These are phyloP conservation scores for Drosophila tripunctata DNA, from an alignment of 2,888 invertebrate species.

Conservation along the genomic window DNA sequence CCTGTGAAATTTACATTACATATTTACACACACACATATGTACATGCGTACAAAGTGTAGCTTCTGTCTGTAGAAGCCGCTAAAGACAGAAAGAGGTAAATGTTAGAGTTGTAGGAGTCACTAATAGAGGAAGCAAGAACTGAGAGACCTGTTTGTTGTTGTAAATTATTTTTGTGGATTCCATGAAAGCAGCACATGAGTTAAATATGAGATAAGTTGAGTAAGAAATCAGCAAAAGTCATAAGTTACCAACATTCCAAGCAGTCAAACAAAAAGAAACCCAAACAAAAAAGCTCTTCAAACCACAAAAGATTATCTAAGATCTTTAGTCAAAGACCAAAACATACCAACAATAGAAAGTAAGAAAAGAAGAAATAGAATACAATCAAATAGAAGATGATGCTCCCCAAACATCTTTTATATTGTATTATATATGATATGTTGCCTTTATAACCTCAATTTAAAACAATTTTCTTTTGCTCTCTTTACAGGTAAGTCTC, in stretches of 20 bases:
- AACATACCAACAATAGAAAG: slow-evolving; percentile 29
- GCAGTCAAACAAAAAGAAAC: not conserved
- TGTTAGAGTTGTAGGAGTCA: slow-evolving; percentile 1
- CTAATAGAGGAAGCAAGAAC: slow-evolving; percentile 34
- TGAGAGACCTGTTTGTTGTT: slow-evolving; percentile 6
- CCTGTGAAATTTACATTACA: slow-evolving; percentile 58
- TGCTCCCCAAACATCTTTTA: not conserved
- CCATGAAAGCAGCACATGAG: slow-evolving; percentile 27
- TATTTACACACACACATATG: slow-evolving; percentile 27
- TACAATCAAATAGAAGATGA: not conserved
- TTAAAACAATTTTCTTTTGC: slow-evolving; percentile 64
- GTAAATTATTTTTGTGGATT: slow-evolving; percentile 21
- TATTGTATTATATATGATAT: not conserved
- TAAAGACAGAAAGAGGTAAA: slow-evolving; percentile 2
- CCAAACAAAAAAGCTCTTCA: not conserved
- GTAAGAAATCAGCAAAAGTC: slow-evolving; percentile 11
- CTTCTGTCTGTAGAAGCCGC: slow-evolving; percentile 52
- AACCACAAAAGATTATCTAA: slow-evolving; percentile 24
- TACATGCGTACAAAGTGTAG: slow-evolving; percentile 17
- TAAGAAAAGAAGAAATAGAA: not conserved
- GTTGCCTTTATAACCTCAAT: slow-evolving; percentile 41
- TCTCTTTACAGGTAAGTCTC: slow-evolving; percentile 71
- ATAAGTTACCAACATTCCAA: slow-evolving; percentile 5
- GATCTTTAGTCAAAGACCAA: slow-evolving; percentile 20
- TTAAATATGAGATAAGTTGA: slow-evolving; percentile 24